Conservation (phyloP, 1,140 invertebrate genomes). For the Telenomus remus region DNA sequence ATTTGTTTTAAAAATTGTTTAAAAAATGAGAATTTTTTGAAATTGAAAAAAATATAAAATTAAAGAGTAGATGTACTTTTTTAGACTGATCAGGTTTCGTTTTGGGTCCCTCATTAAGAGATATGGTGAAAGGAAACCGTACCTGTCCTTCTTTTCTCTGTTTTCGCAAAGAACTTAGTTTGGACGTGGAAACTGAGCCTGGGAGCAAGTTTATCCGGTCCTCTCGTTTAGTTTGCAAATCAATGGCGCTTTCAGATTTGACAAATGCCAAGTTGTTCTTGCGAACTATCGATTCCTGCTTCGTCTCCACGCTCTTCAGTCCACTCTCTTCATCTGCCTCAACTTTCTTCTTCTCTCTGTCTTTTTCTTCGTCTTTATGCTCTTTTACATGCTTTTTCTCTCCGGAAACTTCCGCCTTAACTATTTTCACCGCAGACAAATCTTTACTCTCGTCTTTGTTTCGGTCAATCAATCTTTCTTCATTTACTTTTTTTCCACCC, state of each 20-base stretch:
- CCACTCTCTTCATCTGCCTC: too few relatives aligned
- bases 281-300: neutral
- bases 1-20: too few relatives aligned
- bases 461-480: too few relatives aligned
- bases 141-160: conserved; percentile 58
- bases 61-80: neutral
- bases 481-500: too few relatives aligned
- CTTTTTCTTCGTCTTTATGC: too few relatives aligned
- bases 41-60: neutral
- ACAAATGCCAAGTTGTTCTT: conserved; percentile 21
- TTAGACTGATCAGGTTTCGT: neutral
- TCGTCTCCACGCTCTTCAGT: too few relatives aligned
- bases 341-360: too few relatives aligned
- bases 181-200: conserved; percentile 52
- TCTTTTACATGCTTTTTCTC: too few relatives aligned
- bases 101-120: conserved; percentile 29
- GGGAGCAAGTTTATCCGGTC: conserved; percentile 18
- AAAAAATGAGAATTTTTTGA: too few relatives aligned
- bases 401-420: too few relatives aligned
- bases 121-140: conserved; percentile 66
- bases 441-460: too few relatives aligned
- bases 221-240: conserved; percentile 27
- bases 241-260: conserved; percentile 37
- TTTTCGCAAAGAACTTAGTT: conserved; percentile 36
- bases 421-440: too few relatives aligned